Conservation (phyloP, 1,140 invertebrate species). For the Wiebesia pumilae region DNA sequence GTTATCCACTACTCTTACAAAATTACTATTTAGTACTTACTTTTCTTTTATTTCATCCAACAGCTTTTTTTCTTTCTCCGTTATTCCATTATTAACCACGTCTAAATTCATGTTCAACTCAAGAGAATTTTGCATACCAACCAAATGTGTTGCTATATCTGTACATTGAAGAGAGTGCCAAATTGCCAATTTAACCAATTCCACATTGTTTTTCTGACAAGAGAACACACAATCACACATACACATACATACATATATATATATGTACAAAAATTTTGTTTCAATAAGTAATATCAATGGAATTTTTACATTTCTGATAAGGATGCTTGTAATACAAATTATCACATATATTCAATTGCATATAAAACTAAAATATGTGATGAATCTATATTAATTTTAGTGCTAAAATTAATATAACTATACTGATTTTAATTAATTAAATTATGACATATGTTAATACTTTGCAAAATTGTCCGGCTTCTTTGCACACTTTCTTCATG, state of each 20-base stretch:
- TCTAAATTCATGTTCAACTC: slow-evolving; percentile 80
- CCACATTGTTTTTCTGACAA: slow-evolving; percentile 77
- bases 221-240: too few relatives aligned
- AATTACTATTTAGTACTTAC: slow-evolving; percentile 72
- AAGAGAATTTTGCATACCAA: slow-evolving; percentile 81
- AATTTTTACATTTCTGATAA: not conserved
- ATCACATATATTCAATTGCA: not conserved
- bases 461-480: slow-evolving; percentile 80
- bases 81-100: slow-evolving; percentile 78
- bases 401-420: not conserved
- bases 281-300: not conserved
- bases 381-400: not conserved
- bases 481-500: slow-evolving; percentile 79
- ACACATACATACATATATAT: too few relatives aligned
- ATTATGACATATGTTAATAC: slow-evolving; percentile 65
- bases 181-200: slow-evolving; percentile 83
- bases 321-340: too few relatives aligned
- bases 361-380: not conserved
- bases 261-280: slow-evolving; percentile 15
- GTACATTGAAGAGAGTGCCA: slow-evolving; percentile 78
- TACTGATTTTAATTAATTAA: not conserved
- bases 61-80: slow-evolving; percentile 77
- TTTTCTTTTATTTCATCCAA: slow-evolving; percentile 78
- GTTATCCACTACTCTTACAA: not conserved
- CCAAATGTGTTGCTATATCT: slow-evolving; percentile 79